Evolutionary conservation across 2,888 invertebrate species (phyloP).

Genomic region (Mechanitis mazaeus): DNA sequence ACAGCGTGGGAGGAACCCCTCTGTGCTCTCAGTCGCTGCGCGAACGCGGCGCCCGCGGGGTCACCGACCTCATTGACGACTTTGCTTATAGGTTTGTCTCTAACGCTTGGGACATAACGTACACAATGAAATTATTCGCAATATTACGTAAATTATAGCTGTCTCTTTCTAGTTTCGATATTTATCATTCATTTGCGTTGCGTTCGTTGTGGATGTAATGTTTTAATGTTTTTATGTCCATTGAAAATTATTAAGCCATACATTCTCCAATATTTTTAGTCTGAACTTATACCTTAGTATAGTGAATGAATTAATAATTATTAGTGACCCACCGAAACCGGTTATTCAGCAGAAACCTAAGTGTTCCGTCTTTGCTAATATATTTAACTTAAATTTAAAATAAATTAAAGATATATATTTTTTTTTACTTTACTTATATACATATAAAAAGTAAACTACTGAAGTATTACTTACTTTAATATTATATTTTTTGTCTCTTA

Average conservation of each 20-base stretch:
- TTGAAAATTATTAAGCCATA: constrained; percentile 1
- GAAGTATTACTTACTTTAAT: too few species aligned
- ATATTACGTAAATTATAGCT: too few species aligned
- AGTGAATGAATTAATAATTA: too few species aligned
- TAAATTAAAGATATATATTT: too few species aligned
- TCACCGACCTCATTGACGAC: constrained; percentile 50
- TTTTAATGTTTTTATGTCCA: neutral
- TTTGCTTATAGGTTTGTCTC: constrained; percentile 66
- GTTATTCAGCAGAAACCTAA: too few species aligned
- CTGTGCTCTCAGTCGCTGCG: constrained; percentile 59
- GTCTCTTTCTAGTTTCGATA: neutral
- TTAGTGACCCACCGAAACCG: too few species aligned
- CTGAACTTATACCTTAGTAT: too few species aligned
- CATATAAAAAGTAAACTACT: too few species aligned
- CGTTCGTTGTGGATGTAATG: neutral
- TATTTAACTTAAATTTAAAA: too few species aligned
- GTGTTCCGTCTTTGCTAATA: too few species aligned
- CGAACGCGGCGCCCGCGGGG: constrained; percentile 46
- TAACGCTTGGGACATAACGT: constrained; percentile 38
- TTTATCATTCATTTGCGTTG: neutral
- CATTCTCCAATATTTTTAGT: neutral
- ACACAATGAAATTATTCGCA: constrained; percentile 18
- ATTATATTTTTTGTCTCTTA: too few species aligned
- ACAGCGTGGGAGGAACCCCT: constrained; percentile 66
- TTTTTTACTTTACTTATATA: too few species aligned